Conservation (phyloP, 64 coral and sea anemone species). For the Catalaphyllia jardinei region DNA sequence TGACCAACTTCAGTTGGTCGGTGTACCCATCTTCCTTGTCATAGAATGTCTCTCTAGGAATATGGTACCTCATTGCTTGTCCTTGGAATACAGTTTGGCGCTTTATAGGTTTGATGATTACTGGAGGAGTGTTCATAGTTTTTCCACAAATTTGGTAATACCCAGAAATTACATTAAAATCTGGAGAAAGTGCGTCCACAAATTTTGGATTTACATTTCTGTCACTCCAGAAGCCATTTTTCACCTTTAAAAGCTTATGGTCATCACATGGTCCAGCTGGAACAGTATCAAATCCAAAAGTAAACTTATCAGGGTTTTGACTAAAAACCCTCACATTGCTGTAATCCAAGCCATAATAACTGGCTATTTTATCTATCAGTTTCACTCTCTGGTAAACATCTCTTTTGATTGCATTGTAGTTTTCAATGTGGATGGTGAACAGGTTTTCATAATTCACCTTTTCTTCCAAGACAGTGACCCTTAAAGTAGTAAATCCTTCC, state of each 20-base stretch:
- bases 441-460: constrained; percentile 9
- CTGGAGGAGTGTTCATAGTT: constrained; percentile 13
- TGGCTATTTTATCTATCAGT: constrained; percentile 44
- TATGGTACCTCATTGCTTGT: not conserved
- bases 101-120: not conserved
- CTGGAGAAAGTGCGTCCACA: constrained; percentile 10
- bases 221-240: constrained; percentile 21
- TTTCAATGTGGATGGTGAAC: constrained; percentile 31
- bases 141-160: not conserved
- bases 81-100: not conserved
- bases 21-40: constrained; percentile 58
- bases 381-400: constrained; percentile 17
- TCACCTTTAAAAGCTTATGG: constrained; percentile 2
- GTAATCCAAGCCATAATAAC: constrained; percentile 23
- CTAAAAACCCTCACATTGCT: constrained; percentile 31
- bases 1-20: constrained; percentile 8
- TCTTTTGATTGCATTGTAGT: constrained; percentile 24
- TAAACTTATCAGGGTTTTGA: constrained; percentile 22
- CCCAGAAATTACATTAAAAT: constrained; percentile 26
- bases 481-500: not conserved
- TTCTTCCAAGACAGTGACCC: not conserved
- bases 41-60: constrained; percentile 43
- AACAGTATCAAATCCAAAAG: constrained; percentile 45
- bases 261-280: constrained; percentile 22
- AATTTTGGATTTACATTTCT: constrained; percentile 25